Base-by-base conservation (phyloP, 2,797 vertebrate genomes). In the Anniella stebbinsi region DNA sequence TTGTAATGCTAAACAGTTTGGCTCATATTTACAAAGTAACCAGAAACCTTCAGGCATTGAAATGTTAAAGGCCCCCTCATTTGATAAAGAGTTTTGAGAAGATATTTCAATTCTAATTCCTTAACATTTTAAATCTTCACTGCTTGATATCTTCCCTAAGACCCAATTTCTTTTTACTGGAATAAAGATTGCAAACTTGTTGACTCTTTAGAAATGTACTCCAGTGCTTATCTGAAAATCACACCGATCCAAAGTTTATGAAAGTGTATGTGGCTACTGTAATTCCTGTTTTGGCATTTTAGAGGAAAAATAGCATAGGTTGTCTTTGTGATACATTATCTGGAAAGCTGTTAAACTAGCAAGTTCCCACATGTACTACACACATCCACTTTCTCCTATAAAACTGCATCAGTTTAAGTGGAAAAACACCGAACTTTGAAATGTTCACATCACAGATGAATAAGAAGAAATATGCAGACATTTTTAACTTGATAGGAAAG, bases 11-110 rank as follows among this genome's bases (percentile, higher is more conserved):
- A 77, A 94, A 92, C 75, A 94, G 92, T 90, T 92, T 92, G 73
- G 89, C 57, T 75, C 18, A 86, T 96, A 93, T 95, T 92, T 96
- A 95, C 95, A 96, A 84, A 88, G 76, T 90, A 88, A 90, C 45
- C 66, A 67, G 88, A 90, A 94, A 88, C 92, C 88, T 92, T 95
- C 87, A 84, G 82, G 25, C 87, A 84, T 84, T 92, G 93, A 94
- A 92, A 91, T 89, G 81, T n/a, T 91, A 94, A 95, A 93, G 88
- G 84, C 54, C 54, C 4, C 4, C 28, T 0, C 60, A 86, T 76
- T 84, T 15, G 3, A 51, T 28, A 72, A 84, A 1, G 21, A 36
- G 38, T 88, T 66, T 80, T 45, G 51, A 88, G 85, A 94, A 92
- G 66, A 90, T 86, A 57, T 83, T 82, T 83, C 67, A 1, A 48